Conservation (phyloP, 2,888 invertebrate genomes). For the Ephialtes manifestator region DNA sequence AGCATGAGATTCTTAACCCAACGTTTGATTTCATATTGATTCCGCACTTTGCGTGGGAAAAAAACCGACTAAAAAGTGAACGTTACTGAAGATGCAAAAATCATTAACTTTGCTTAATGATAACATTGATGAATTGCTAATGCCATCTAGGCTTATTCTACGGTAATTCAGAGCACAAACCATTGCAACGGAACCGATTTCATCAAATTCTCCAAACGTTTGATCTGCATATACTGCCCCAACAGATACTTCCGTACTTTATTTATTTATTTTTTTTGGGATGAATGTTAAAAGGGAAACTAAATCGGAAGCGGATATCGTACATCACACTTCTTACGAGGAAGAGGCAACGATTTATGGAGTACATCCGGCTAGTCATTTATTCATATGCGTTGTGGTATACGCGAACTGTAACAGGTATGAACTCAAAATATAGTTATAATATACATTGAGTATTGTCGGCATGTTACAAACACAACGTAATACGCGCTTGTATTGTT, state of each 20-base stretch:
- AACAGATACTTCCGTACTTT: background rate
- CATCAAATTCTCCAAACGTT: background rate
- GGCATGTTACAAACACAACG: constrained; percentile 65
- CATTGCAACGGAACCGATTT: background rate
- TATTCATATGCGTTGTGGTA: constrained; percentile 68
- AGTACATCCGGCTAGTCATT: constrained; percentile 72
- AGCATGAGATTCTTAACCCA: too few species aligned
- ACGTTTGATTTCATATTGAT: too few species aligned
- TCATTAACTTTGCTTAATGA: too few species aligned
- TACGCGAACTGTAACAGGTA: constrained; percentile 28
- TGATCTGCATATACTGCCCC: background rate
- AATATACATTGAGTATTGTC: constrained; percentile 25
- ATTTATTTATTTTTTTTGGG: background rate
- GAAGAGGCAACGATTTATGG: constrained; percentile 74
- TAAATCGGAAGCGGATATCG: constrained; percentile 58
- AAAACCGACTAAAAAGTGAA: too few species aligned
- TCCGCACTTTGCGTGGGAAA: too few species aligned
- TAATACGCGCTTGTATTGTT: constrained; percentile 60
- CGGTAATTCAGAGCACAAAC: background rate
- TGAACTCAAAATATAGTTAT: constrained; percentile 51
- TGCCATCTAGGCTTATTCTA: background rate
- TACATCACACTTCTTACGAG: constrained; percentile 74
- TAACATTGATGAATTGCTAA: too few species aligned
- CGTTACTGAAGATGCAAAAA: too few species aligned
- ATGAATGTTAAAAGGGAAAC: constrained; percentile 45